Base-by-base conservation (phyloP, 1,140 invertebrate genomes). In the Drosophila pruinosa region DNA sequence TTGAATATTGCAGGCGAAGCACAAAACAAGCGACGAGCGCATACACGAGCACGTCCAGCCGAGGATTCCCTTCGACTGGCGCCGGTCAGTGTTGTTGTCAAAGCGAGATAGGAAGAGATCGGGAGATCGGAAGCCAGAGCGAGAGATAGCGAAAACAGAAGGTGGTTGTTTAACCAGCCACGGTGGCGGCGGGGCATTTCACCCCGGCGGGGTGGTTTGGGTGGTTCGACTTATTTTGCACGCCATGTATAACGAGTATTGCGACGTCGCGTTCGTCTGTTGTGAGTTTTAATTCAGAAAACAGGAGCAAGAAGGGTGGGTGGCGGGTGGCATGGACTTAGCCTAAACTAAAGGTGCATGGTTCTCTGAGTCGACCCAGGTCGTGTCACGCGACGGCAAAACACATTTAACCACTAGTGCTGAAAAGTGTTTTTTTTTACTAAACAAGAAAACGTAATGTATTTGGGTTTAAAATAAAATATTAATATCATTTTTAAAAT, bases 11-110 rank as follows among this genome's bases (percentile, higher is more conserved):
- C 73, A 57, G 53, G 75, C 78, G 72, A 72, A 77, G 72, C 75
- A 64, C 74, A 73, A 85, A 86, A 80, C 69, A 82, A 69, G 53
- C 31, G 72, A 85, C 82, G 80, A 85, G 70, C 73, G 64, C 73
- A 68, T 41, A 10, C 52, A 58, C 62, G 78, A 80, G 78, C 67
- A 68, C 78, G 72, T 6, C 26, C 22, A 43, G n/a, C 19, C 61
- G 68, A 71, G 24, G 43, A 62, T 26, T 47, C 41, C 24, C 48
- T 48, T 41, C 45, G 52, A 52, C 22, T 8, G 10, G 26, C 28
- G 53, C 53, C 69, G 43, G 54, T 43, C 21, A 36, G 17, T 22
- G 28, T 47, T 47, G 28, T 8, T 34, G 26, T 26, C 47, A 12
- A 5, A 41, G 26, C 26, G n/a, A 21, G 39, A 22, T 12, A 19